These are phyloP conservation scores for Orientallactaga bullata DNA, from an alignment of 2,113 vertebrate species.

Conservation along the genomic window DNA sequence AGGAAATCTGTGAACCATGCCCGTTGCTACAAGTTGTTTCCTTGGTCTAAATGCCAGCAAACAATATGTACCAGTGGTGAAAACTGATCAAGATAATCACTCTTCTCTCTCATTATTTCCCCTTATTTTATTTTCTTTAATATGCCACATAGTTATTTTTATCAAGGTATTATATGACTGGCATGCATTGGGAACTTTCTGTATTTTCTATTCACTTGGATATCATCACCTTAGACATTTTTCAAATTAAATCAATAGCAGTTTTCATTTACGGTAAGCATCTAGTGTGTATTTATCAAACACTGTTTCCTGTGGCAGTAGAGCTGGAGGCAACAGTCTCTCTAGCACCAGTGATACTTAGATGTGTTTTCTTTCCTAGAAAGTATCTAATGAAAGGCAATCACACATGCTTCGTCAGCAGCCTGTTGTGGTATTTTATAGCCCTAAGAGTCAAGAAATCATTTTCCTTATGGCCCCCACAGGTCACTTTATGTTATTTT, in stretches of 20 bases:
- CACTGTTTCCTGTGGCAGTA: background rate
- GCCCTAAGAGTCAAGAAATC: slow-evolving; percentile 26
- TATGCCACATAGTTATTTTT: background rate
- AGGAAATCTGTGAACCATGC: background rate
- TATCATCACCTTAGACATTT: slow-evolving; percentile 11
- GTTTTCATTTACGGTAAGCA: background rate
- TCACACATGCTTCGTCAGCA: background rate
- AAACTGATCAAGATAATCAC: background rate
- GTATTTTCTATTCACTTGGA: background rate
- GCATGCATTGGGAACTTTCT: background rate
- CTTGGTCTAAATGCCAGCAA: background rate
- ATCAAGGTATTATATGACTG: background rate
- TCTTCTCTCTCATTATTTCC: background rate
- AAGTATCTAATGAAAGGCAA: background rate
- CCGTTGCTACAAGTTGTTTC: background rate
- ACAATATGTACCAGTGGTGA: background rate
- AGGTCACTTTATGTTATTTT: slow-evolving; percentile 29
- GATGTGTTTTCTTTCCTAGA: background rate
- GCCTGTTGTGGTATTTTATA: slow-evolving; percentile 20
- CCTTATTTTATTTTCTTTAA: background rate
- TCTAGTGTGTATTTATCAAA: background rate
- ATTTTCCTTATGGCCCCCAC: background rate
- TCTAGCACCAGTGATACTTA: background rate
- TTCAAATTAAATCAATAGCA: background rate
- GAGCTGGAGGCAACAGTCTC: background rate